Evolutionary conservation across 2,888 invertebrate genomes (phyloP).

Genomic region (Micropterix aruncella): DNA sequence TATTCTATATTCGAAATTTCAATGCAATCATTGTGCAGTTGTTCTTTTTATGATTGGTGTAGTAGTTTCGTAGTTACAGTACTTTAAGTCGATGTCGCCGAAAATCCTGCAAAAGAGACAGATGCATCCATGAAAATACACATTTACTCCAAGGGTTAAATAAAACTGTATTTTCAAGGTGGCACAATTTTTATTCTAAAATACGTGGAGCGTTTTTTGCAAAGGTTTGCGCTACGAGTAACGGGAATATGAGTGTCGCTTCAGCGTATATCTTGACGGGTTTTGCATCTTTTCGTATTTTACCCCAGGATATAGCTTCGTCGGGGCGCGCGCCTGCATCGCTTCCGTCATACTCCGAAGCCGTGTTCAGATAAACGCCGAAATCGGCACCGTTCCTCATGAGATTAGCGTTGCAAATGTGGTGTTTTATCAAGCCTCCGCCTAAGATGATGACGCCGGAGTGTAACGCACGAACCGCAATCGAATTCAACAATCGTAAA

Average conservation of each 20-base stretch:
- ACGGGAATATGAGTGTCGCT: constrained; percentile 85
- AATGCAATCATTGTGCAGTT: too few relatives aligned
- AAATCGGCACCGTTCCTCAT: constrained; percentile 98
- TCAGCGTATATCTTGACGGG: constrained; percentile 94
- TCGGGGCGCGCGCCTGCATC: constrained; percentile 97
- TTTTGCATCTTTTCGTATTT: constrained; percentile 74
- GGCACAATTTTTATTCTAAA: too few relatives aligned
- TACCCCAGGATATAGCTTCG: constrained; percentile 98
- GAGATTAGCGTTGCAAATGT: constrained; percentile 97
- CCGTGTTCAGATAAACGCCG: constrained; percentile 91
- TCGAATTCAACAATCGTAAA: constrained; percentile 76
- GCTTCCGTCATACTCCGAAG: constrained; percentile 92
- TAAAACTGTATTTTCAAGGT: too few relatives aligned
- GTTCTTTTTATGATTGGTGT: too few relatives aligned
- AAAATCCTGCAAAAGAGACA: too few relatives aligned
- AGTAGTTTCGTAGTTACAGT: too few relatives aligned
- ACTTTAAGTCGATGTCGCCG: too few relatives aligned
- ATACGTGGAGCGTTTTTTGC: constrained; percentile 44
- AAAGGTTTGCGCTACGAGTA: constrained; percentile 93
- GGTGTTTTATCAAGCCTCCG: constrained; percentile 96
- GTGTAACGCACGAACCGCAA: constrained; percentile 84
- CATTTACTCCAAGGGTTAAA: too few relatives aligned
- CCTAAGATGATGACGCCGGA: constrained; percentile 96
- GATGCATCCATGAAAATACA: too few relatives aligned
- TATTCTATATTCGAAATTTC: too few relatives aligned